Percentiles rank a stretch among this genome's conserved stretches.
Evolutionary conservation across 2,888 invertebrate genomes (phyloP).

Genomic region (Leptothorax acervorum): DNA sequence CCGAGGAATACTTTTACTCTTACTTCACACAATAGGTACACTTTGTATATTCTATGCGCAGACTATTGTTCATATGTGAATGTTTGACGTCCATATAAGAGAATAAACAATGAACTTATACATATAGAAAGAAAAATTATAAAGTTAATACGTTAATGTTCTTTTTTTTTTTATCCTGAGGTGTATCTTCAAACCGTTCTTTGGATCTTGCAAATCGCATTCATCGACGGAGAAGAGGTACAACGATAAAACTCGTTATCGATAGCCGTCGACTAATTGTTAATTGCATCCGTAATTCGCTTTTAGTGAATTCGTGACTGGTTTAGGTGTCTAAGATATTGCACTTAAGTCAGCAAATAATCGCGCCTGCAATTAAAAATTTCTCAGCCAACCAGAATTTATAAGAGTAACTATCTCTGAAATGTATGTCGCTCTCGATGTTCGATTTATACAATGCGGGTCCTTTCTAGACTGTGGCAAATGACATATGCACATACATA

Average conservation of each 20-base stretch:
- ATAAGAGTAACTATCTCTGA: constrained; percentile 27
- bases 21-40: not conserved
- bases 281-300: constrained; percentile 57
- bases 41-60: constrained; percentile 25
- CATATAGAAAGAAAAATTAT: constrained; percentile 10
- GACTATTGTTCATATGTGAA: constrained; percentile 31
- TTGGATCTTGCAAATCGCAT: constrained; percentile 13
- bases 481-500: not conserved
- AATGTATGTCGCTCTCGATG: constrained; percentile 23
- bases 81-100: constrained; percentile 7
- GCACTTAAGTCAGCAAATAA: constrained; percentile 41
- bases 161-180: constrained; percentile 19
- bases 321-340: constrained; percentile 33
- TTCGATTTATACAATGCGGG: constrained; percentile 17
- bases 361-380: constrained; percentile 56
- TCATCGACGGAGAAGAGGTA: constrained; percentile 38
- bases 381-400: not conserved
- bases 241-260: constrained; percentile 35
- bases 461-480: constrained; percentile 22
- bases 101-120: constrained; percentile 16
- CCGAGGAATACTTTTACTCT: not conserved
- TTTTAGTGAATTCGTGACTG: constrained; percentile 37
- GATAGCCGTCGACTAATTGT: constrained; percentile 29
- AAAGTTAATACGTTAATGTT: constrained; percentile 13
- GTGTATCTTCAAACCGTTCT: constrained; percentile 11